A percentile compares a stretch with the other conserved stretches of the same genome.
These are phyloP conservation scores for Priocnemis perturbator DNA, from an alignment of 2,888 invertebrate genomes.

Conservation along the genomic window DNA sequence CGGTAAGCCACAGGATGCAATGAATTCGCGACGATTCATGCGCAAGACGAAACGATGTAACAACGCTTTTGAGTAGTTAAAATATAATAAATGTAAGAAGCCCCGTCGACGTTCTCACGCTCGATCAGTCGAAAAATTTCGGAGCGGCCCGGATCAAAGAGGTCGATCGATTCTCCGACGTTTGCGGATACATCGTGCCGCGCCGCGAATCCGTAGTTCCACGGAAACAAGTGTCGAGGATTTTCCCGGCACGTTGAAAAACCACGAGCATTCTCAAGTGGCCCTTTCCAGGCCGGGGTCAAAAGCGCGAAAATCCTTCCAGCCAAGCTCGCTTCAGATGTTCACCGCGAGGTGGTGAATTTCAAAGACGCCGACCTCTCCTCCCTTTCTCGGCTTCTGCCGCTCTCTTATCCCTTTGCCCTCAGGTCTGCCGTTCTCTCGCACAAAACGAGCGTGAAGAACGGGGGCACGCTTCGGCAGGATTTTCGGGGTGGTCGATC, in stretches of 20 bases:
- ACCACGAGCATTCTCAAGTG: slow-evolving; percentile 10
- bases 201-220: background rate
- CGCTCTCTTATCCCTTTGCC: slow-evolving; percentile 4
- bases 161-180: background rate
- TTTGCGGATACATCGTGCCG: background rate
- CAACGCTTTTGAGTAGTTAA: background rate
- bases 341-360: slow-evolving; percentile 59
- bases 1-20: no score
- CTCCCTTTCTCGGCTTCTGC: slow-evolving; percentile 1
- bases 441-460: slow-evolving; percentile 48
- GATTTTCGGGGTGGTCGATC: slow-evolving; percentile 44
- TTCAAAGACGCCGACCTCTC: slow-evolving; percentile 59
- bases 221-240: background rate
- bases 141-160: slow-evolving; percentile 10
- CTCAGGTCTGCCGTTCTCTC: background rate
- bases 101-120: slow-evolving; percentile 2
- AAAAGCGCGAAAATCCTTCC: slow-evolving; percentile 73
- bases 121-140: background rate
- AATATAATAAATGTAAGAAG: no score
- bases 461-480: slow-evolving; percentile 50
- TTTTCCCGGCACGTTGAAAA: background rate
- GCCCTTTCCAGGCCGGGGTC: slow-evolving; percentile 48
- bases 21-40: no score
- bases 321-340: slow-evolving; percentile 58
- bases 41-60: background rate